Conservation (phyloP, 2,113 vertebrate species). For the Salminus brasiliensis region DNA sequence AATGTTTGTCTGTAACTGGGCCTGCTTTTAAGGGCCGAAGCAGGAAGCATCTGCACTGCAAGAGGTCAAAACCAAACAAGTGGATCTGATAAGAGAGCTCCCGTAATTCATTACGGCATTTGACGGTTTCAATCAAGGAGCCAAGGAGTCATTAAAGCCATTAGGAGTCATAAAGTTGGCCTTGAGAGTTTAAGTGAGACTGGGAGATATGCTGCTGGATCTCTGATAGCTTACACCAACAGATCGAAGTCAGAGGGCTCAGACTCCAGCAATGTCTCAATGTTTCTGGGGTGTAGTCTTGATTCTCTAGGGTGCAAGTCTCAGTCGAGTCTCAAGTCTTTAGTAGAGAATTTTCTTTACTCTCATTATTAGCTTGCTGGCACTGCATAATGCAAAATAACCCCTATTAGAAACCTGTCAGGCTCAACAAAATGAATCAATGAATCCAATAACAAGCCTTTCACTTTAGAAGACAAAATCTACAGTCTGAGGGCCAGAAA, state of each 20-base stretch:
- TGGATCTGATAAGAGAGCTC: constrained; percentile 49
- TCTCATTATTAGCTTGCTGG: too few species aligned
- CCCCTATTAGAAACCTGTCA: too few species aligned
- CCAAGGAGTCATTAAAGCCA: constrained; percentile 46
- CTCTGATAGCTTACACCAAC: constrained; percentile 14
- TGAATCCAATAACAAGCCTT: too few species aligned
- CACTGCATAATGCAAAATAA: too few species aligned
- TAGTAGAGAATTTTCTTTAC: too few species aligned
- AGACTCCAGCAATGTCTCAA: too few species aligned
- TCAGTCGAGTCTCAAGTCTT: too few species aligned
- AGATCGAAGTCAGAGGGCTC: neutral
- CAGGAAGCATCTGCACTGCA: constrained; percentile 51
- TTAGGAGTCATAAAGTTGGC: constrained; percentile 34
- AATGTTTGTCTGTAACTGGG: constrained; percentile 54
- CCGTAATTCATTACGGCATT: constrained; percentile 45
- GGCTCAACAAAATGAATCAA: too few species aligned
- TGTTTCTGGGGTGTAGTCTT: too few species aligned
- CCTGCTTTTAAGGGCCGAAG: constrained; percentile 36
- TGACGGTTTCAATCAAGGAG: constrained; percentile 38
- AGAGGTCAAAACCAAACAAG: constrained; percentile 53
- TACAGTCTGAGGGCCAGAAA: constrained; percentile 25
- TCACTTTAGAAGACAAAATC: too few species aligned
- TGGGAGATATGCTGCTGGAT: constrained; percentile 20
- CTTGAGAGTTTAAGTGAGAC: constrained; percentile 22
- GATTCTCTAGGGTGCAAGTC: too few species aligned